phyloP scores from a whole-genome alignment of 2,113 vertebrate genomes.

The Tachysurus fulvidraco region DNA sequence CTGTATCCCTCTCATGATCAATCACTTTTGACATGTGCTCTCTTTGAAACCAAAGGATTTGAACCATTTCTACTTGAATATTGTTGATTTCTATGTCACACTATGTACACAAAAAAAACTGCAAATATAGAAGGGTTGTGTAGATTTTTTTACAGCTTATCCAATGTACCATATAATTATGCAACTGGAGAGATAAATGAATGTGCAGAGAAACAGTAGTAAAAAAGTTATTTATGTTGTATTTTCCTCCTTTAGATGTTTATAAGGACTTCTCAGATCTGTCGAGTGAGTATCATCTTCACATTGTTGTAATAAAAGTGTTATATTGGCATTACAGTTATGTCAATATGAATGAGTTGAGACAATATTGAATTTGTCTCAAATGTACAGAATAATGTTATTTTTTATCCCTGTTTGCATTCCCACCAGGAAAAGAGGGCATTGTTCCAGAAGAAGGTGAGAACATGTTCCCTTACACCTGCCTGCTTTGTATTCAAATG shows the following conservation, averaged over 20 bases:
- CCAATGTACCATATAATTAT: not conserved
- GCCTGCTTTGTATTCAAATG: conserved; percentile 5
- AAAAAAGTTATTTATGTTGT: not conserved
- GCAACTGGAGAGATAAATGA: not conserved
- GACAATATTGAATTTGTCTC: too few species aligned
- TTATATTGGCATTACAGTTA: not conserved
- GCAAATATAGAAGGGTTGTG: not conserved
- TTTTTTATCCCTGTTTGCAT: not conserved
- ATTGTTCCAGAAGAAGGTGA: conserved; percentile 35
- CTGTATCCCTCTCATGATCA: not conserved
- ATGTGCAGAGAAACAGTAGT: not conserved
- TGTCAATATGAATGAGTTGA: not conserved
- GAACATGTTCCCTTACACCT: not conserved
- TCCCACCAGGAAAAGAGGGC: not conserved
- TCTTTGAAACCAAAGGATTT: too few species aligned
- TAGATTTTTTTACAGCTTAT: not conserved
- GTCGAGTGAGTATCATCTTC: conserved; percentile 28
- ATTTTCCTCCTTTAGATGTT: not conserved
- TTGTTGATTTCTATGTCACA: not conserved
- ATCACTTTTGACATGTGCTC: not conserved
- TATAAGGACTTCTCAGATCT: not conserved
- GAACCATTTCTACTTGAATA: not conserved
- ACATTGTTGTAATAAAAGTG: not conserved
- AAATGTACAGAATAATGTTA: not conserved
- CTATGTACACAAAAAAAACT: not conserved